Percentiles rank a stretch among this genome's conserved stretches.
phyloP scores from a whole-genome alignment of 2,888 invertebrate genomes.

The Drosophila mettleri region DNA sequence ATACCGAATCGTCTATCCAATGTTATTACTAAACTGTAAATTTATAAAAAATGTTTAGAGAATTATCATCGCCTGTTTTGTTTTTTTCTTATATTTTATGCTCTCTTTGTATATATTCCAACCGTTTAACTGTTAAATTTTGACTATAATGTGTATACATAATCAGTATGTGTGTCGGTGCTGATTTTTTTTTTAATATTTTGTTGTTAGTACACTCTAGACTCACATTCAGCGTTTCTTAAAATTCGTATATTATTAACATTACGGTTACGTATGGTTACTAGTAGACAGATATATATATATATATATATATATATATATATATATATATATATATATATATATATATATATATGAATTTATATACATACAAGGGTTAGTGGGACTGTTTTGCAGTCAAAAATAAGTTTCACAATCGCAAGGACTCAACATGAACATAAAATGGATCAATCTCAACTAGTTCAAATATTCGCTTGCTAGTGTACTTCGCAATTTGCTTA shows the following conservation, averaged over 20 bases:
- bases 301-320: slow-evolving; percentile 13
- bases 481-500: slow-evolving; percentile 8
- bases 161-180: slow-evolving; percentile 30
- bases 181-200: slow-evolving; percentile 15
- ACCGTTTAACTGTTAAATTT: slow-evolving; percentile 47
- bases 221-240: slow-evolving; percentile 81
- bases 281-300: slow-evolving; percentile 33
- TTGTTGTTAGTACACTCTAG: slow-evolving; percentile 66
- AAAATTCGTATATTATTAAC: slow-evolving; percentile 82
- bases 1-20: slow-evolving; percentile 16
- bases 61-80: slow-evolving; percentile 18
- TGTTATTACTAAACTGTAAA: slow-evolving; percentile 53
- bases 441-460: slow-evolving; percentile 24
- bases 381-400: slow-evolving; percentile 28
- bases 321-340: slow-evolving; percentile 1
- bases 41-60: slow-evolving; percentile 64
- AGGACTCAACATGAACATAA: slow-evolving; percentile 32
- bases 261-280: slow-evolving; percentile 74
- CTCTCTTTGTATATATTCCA: slow-evolving; percentile 27
- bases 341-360: background rate
- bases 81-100: slow-evolving; percentile 14
- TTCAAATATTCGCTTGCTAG: slow-evolving; percentile 10
- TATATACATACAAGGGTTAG: slow-evolving; percentile 12
- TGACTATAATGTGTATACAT: slow-evolving; percentile 61
- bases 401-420: slow-evolving; percentile 36